phyloP scores from a whole-genome alignment of 2,797 vertebrate species.

The Simalia tracyae region DNA sequence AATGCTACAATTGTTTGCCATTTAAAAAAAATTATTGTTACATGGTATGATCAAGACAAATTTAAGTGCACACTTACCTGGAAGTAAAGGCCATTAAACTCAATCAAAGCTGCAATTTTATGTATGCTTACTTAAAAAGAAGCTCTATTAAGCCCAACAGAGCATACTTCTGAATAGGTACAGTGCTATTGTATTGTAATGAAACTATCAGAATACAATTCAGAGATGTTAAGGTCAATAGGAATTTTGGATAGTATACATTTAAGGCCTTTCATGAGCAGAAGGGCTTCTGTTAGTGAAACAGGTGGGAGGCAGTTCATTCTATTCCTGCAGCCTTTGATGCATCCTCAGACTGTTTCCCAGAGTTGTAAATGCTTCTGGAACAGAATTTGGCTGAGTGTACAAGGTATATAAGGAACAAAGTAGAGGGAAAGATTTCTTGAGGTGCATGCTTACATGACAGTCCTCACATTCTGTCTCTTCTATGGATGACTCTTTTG shows the following conservation, averaged over 20 bases:
- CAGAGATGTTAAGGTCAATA: not conserved
- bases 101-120: not conserved
- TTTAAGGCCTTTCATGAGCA: not conserved
- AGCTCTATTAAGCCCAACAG: not conserved
- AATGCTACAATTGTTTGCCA: slow-evolving; percentile 37
- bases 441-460: not conserved
- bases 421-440: not conserved
- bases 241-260: not conserved
- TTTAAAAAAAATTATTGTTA: slow-evolving; percentile 27
- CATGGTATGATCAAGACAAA: slow-evolving; percentile 43
- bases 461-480: not conserved
- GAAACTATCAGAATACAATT: not conserved
- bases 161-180: not conserved
- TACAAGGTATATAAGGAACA: not conserved
- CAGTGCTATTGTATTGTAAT: not conserved
- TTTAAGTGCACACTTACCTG: slow-evolving; percentile 50
- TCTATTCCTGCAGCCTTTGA: not conserved
- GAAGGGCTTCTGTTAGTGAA: not conserved
- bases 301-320: not conserved
- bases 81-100: not conserved
- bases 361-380: not conserved
- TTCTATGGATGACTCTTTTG: not conserved
- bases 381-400: not conserved
- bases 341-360: not conserved
- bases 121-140: not conserved